Evolutionary conservation across 1,140 invertebrate species (phyloP).

Genomic region (Drosophila triauraria): DNA sequence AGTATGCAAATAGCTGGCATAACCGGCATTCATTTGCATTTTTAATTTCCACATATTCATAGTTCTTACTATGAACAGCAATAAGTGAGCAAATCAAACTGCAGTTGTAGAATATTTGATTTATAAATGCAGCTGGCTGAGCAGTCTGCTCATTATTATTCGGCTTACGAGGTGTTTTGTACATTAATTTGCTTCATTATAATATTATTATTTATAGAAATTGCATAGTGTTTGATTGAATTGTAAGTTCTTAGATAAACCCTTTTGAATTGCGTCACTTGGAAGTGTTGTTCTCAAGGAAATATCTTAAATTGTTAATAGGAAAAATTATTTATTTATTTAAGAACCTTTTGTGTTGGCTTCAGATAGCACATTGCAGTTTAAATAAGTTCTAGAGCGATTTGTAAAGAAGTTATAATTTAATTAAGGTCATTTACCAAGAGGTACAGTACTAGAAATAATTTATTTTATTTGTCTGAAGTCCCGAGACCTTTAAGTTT

Average conservation of each 20-base stretch:
- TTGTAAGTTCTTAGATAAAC: background rate
- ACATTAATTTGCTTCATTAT: slow-evolving; percentile 12
- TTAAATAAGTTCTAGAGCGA: background rate
- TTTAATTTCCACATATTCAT: slow-evolving; percentile 33
- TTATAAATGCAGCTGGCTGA: background rate
- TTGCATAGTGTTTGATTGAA: background rate
- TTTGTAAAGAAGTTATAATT: background rate
- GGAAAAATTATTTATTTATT: background rate
- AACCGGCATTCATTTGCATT: slow-evolving; percentile 40
- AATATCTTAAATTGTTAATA: background rate
- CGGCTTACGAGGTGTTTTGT: slow-evolving; percentile 8
- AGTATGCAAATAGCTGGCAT: slow-evolving; percentile 38
- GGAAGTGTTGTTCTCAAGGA: no score
- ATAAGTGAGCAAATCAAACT: slow-evolving; percentile 16
- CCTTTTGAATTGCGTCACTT: background rate
- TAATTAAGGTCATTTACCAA: background rate
- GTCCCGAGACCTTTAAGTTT: background rate
- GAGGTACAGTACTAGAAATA: no score
- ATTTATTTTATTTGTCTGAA: no score
- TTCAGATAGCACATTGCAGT: background rate
- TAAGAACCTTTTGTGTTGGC: background rate
- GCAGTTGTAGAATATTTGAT: slow-evolving; percentile 35
- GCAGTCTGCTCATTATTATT: slow-evolving; percentile 6
- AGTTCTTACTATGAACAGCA: background rate
- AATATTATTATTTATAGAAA: slow-evolving; percentile 5